Percentiles rank a stretch among this genome's conserved stretches.
phyloP scores from a whole-genome alignment of 2,888 invertebrate species.

The Nymphalis polychloros region DNA sequence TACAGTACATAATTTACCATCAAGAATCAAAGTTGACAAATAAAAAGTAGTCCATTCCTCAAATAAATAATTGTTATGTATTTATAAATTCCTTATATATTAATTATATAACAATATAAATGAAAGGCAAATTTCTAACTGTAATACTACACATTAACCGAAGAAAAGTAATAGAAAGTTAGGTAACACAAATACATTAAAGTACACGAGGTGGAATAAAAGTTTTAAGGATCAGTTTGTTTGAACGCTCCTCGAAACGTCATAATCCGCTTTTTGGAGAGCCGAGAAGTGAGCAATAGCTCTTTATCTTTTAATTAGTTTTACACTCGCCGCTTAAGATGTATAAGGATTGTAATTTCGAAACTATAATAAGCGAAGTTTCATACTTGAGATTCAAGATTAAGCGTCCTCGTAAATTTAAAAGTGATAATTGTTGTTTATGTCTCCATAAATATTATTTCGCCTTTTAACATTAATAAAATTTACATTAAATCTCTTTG shows the following conservation, averaged over 20 bases:
- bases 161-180: slow-evolving; percentile 22
- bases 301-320: slow-evolving; percentile 32
- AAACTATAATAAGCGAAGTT: slow-evolving; percentile 22
- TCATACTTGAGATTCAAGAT: slow-evolving; percentile 1
- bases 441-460: too few relatives aligned
- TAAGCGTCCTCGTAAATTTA: not conserved
- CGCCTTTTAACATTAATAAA: not conserved
- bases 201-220: slow-evolving; percentile 28
- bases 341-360: slow-evolving; percentile 17
- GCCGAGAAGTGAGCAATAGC: slow-evolving; percentile 29
- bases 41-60: too few relatives aligned
- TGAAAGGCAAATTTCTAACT: not conserved
- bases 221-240: slow-evolving; percentile 30
- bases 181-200: slow-evolving; percentile 28
- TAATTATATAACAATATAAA: not conserved
- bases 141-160: not conserved
- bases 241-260: slow-evolving; percentile 30
- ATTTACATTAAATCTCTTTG: too few relatives aligned
- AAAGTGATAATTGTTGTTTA: slow-evolving; percentile 1
- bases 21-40: too few relatives aligned
- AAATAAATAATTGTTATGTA: too few relatives aligned
- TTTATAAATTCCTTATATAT: not conserved
- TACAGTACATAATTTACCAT: too few relatives aligned
- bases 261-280: slow-evolving; percentile 31
- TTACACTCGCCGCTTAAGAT: slow-evolving; percentile 21